Evolutionary conservation across 2,888 invertebrate genomes (phyloP).

Genomic region (Eulithis prunata): DNA sequence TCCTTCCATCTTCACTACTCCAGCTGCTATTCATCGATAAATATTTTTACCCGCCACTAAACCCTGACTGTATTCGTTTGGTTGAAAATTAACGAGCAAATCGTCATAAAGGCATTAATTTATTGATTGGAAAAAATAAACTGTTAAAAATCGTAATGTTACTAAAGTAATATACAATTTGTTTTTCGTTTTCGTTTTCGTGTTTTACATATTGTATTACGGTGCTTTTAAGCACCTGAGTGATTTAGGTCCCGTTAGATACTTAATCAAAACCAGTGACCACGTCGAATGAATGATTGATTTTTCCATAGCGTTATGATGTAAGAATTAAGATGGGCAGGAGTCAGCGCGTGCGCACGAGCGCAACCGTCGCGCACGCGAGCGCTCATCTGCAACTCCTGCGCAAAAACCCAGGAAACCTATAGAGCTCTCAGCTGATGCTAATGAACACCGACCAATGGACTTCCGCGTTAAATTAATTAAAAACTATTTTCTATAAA

Average conservation of each 20-base stretch:
- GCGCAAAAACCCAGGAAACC: constrained; percentile 77
- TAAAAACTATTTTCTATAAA: constrained; percentile 39
- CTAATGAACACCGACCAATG: constrained; percentile 73
- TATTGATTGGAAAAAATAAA: not conserved
- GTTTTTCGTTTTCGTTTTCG: too few relatives aligned
- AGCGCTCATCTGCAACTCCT: constrained; percentile 41
- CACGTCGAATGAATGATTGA: constrained; percentile 55
- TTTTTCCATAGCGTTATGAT: constrained; percentile 63
- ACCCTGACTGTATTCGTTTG: not conserved
- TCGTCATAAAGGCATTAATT: not conserved
- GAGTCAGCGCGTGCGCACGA: constrained; percentile 59
- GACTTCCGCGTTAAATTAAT: constrained; percentile 75
- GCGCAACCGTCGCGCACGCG: constrained; percentile 48
- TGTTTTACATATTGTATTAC: constrained; percentile 9
- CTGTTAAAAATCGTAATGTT: not conserved
- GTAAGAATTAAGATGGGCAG: constrained; percentile 55
- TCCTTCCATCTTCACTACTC: too few relatives aligned
- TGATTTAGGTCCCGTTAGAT: constrained; percentile 58
- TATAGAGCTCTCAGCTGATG: constrained; percentile 60
- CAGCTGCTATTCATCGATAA: not conserved
- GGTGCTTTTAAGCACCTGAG: constrained; percentile 21
- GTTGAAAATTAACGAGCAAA: not conserved
- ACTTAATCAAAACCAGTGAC: constrained; percentile 57
- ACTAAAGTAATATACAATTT: constrained; percentile 4
- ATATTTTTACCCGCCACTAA: not conserved